phyloP scores from a whole-genome alignment of 2,888 invertebrate genomes.

The Mactromeris polynyma region DNA sequence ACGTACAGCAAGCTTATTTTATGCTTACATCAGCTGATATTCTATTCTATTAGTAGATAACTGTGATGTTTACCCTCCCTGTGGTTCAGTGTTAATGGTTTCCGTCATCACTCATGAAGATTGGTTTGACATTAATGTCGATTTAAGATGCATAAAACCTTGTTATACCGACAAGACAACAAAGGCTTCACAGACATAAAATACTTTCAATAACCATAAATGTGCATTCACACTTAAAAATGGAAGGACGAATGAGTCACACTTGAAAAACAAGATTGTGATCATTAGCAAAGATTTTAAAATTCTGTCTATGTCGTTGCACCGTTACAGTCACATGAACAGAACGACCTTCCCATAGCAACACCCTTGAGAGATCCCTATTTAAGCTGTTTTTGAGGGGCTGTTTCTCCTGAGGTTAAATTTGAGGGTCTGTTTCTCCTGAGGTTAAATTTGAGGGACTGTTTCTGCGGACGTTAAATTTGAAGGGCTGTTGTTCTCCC shows the following conservation, averaged over 20 bases:
- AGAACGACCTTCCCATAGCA: too few species aligned
- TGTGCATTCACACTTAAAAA: slow-evolving; percentile 1
- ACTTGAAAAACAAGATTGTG: background rate
- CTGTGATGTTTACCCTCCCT: background rate
- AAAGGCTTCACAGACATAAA: background rate
- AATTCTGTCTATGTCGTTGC: too few species aligned
- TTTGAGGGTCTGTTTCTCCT: too few species aligned
- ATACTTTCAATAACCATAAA: slow-evolving; percentile 10
- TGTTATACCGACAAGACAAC: background rate
- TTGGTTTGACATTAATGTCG: slow-evolving; percentile 5
- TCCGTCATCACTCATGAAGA: background rate
- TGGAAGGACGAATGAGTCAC: background rate
- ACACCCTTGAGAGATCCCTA: too few species aligned
- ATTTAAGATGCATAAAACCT: slow-evolving; percentile 9
- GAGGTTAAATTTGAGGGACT: too few species aligned
- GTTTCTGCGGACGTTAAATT: too few species aligned
- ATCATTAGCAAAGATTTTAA: too few species aligned
- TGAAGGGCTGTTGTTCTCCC: too few species aligned
- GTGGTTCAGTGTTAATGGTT: background rate
- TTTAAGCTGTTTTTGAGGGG: too few species aligned
- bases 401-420: too few species aligned
- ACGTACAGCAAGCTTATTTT: background rate
- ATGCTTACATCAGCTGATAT: background rate
- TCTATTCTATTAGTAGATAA: background rate
- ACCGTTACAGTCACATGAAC: too few species aligned